phyloP scores from a whole-genome alignment of 2,888 invertebrate genomes.

The Thelaira solivaga region DNA sequence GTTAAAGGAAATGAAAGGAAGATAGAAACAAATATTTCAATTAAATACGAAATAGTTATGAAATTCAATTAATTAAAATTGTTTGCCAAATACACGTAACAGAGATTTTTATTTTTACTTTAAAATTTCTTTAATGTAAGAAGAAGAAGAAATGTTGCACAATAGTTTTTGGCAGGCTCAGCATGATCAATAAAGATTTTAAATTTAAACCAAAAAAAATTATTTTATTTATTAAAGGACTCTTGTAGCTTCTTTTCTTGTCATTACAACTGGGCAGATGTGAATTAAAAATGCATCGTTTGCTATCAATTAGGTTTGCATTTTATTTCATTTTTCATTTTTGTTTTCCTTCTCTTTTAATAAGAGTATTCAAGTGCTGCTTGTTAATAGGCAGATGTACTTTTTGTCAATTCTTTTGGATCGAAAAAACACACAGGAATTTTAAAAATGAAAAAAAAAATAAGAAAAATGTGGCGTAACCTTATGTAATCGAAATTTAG shows the following conservation, averaged over 20 bases:
- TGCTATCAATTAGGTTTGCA: slow-evolving; percentile 9
- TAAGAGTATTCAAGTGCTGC: slow-evolving; percentile 15
- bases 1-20: too few relatives aligned
- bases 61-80: slow-evolving; percentile 17
- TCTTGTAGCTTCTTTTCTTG: not conserved
- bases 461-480: not conserved
- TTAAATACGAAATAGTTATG: too few relatives aligned
- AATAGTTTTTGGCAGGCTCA: too few relatives aligned
- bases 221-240: too few relatives aligned
- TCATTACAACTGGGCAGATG: slow-evolving; percentile 37
- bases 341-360: slow-evolving; percentile 5
- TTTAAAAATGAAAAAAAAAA: slow-evolving; percentile 17
- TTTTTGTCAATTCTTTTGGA: slow-evolving; percentile 25
- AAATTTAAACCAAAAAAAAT: too few relatives aligned
- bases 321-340: not conserved
- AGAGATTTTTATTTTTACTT: too few relatives aligned
- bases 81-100: not conserved
- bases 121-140: too few relatives aligned
- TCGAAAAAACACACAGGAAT: not conserved
- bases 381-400: slow-evolving; percentile 40
- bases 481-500: slow-evolving; percentile 36
- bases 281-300: too few relatives aligned
- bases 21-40: too few relatives aligned
- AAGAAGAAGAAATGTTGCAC: too few relatives aligned
- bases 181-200: too few relatives aligned